Evolutionary conservation across 2,113 vertebrate species (phyloP).

Genomic region (Myiagra hebetior): DNA sequence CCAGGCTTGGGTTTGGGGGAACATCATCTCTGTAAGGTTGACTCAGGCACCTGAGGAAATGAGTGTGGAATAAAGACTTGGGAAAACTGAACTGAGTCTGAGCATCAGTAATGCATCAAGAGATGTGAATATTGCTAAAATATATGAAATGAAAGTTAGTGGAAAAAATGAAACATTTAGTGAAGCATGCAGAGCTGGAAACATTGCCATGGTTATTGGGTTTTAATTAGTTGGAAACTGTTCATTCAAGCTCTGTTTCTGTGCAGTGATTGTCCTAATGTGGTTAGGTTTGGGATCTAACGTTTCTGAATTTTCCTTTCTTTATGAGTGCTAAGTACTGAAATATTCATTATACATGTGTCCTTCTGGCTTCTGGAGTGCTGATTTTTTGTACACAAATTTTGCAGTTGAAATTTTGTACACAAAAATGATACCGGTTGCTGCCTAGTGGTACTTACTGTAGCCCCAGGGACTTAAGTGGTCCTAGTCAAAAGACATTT

Average conservation of each 20-base stretch:
- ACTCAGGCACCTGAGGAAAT: neutral
- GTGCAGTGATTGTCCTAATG: neutral
- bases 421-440: neutral
- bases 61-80: neutral
- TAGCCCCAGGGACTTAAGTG: neutral
- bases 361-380: neutral
- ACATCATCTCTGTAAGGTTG: neutral
- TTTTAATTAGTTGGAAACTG: constrained; percentile 15
- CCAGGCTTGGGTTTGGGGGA: neutral
- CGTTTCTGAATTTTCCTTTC: neutral
- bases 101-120: neutral
- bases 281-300: neutral
- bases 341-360: neutral
- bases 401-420: neutral
- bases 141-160: neutral
- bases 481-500: neutral
- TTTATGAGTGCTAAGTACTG: neutral
- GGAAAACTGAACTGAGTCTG: neutral
- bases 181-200: neutral
- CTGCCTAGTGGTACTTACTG: neutral
- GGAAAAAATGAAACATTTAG: neutral
- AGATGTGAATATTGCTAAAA: neutral
- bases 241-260: neutral
- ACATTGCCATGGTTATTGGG: neutral
- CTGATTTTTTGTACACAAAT: neutral